phyloP scores from a whole-genome alignment of 1,140 invertebrate species.

The Trissolcus basalis region DNA sequence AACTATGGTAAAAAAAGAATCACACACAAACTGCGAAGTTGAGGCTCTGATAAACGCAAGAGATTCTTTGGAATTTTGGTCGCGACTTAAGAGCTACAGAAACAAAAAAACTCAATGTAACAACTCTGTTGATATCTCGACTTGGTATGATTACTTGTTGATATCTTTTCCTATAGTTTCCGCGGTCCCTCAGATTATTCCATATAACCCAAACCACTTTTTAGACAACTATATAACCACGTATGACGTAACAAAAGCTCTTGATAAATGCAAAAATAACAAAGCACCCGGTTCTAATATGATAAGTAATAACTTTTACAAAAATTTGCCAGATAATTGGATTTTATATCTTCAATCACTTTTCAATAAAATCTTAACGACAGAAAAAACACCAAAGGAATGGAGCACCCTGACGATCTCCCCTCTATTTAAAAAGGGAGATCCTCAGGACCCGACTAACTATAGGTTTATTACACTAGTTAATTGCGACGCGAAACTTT shows the following conservation, averaged over 20 bases:
- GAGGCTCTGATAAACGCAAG: too few relatives aligned
- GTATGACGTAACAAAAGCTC: slow-evolving; percentile 2
- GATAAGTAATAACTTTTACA: too few relatives aligned
- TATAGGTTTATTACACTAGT: slow-evolving; percentile 2
- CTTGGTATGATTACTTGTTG: too few relatives aligned
- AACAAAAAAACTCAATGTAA: too few relatives aligned
- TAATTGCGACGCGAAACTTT: neutral
- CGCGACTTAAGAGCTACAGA: too few relatives aligned
- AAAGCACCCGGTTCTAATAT: slow-evolving; percentile 28
- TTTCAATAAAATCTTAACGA: slow-evolving; percentile 16
- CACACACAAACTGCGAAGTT: too few relatives aligned
- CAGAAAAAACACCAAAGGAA: neutral
- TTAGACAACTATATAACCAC: slow-evolving; percentile 7
- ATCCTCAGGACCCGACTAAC: too few relatives aligned
- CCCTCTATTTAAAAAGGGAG: too few relatives aligned
- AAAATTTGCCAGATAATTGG: slow-evolving; percentile 22
- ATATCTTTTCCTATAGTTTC: too few relatives aligned
- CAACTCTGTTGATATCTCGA: too few relatives aligned
- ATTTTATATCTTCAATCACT: slow-evolving; percentile 5
- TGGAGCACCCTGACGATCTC: slow-evolving; percentile 3
- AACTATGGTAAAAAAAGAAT: too few relatives aligned
- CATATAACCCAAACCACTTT: neutral
- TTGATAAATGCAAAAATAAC: slow-evolving; percentile 21
- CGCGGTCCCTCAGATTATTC: neutral
- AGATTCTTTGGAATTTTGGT: too few relatives aligned